Conservation (phyloP, 2,888 invertebrate species). For the Eupeodes latifasciatus region DNA sequence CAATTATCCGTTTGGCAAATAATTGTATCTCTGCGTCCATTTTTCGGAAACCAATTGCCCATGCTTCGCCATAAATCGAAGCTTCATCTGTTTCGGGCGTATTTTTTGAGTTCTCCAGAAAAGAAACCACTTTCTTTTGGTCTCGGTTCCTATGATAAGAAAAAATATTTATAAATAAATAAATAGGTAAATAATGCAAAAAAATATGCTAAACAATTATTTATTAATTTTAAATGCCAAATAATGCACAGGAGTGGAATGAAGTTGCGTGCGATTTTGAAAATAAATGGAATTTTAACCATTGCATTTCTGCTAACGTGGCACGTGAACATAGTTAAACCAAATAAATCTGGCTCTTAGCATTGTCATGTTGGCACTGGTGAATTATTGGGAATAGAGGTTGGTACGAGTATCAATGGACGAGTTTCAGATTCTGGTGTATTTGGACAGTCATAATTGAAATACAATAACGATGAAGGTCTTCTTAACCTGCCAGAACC, state of each 20-base stretch:
- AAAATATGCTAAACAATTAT: neutral
- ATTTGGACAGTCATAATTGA: too few relatives aligned
- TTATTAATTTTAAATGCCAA: slow-evolving; percentile 54
- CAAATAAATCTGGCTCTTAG: too few relatives aligned
- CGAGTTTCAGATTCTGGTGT: too few relatives aligned
- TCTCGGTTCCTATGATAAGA: slow-evolving; percentile 14
- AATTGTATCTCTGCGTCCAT: slow-evolving; percentile 26
- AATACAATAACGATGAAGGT: too few relatives aligned
- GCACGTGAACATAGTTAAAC: too few relatives aligned
- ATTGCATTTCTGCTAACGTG: too few relatives aligned
- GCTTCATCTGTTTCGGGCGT: slow-evolving; percentile 11
- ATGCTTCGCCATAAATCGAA: slow-evolving; percentile 26
- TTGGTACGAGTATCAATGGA: too few relatives aligned
- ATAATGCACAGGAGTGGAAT: slow-evolving; percentile 52
- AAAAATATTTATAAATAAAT: neutral
- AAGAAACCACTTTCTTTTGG: slow-evolving; percentile 11
- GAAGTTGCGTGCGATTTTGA: slow-evolving; percentile 52
- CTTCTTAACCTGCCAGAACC: too few relatives aligned
- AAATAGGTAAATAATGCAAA: neutral
- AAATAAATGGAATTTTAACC: too few relatives aligned
- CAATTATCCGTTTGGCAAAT: slow-evolving; percentile 23
- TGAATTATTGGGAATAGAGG: too few relatives aligned
- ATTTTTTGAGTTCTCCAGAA: slow-evolving; percentile 7
- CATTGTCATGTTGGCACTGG: too few relatives aligned
- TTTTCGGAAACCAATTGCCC: slow-evolving; percentile 34